Base-by-base conservation (phyloP, 2,113 vertebrate species). In the Toxotes jaculatrix region DNA sequence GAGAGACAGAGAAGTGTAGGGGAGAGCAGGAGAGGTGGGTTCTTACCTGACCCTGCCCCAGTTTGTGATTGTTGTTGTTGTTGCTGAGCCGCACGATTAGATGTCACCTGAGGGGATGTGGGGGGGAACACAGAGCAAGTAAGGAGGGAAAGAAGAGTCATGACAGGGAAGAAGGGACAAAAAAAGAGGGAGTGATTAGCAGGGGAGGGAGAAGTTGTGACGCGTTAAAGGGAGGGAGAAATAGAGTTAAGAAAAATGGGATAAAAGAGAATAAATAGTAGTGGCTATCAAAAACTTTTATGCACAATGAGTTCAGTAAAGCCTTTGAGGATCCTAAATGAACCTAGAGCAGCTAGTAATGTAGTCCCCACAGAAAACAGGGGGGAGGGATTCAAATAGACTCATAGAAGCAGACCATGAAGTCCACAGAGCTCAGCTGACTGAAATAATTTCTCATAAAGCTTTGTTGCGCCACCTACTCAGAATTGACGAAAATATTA, bases 41-140 rank as follows among this genome's bases (percentile, higher is more conserved):
- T 70, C 86, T 87, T 81, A 93, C 93, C 92, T 92, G 93, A 87
- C 79, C 93, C 93, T 75, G 90, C 74, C 32, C 92, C 92, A 74
- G 60, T 79, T 65, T 94, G 92, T 74, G 90, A 90, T 93, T 75
- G 96, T 82, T 82, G 95, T 93, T 75, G 96, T 82, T 82, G 95
- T 92, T 85, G 95, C 92, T 97, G 96, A 87, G 95, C 95, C 55
- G 95, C 95, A 88, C 97, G 96, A 88, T 93, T 96, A 7, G 95
- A 95, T 63, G 96, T 95, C 95, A 96, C 96, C 97, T 97, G 94
- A 72, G 56, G 78, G 60, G 23, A 55, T 56, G 9, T 32, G 27
- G 62, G n/a, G 49, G 27, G 51, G 16, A 76, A 43, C 36, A 70
- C 57, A 65, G 38, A 79, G 80, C 38, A 49, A 70, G 53, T 69